Conservation (phyloP, 1,140 invertebrate species). For the Pemphigus obesinymphae region DNA sequence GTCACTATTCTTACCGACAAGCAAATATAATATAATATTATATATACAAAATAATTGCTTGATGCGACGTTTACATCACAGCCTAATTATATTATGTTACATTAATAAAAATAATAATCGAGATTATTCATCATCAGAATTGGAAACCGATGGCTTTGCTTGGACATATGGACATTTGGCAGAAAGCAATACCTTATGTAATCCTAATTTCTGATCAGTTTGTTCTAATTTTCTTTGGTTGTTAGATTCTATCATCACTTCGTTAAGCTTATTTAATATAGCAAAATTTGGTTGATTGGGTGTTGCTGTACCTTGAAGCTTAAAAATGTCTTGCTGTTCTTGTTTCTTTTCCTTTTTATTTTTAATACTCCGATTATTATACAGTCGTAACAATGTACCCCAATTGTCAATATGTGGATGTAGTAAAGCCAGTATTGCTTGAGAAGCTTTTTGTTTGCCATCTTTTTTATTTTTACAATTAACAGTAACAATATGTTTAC, state of each 20-base stretch:
- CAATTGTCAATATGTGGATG: constrained; percentile 93
- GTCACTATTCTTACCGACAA: too few species aligned
- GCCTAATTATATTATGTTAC: too few species aligned
- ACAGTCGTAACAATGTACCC: constrained; percentile 87
- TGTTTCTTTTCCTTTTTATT: constrained; percentile 90
- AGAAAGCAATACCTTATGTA: background rate
- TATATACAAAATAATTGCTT: too few species aligned
- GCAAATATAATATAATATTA: too few species aligned
- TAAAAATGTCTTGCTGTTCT: constrained; percentile 89
- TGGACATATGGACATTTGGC: constrained; percentile 9
- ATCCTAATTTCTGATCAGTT: background rate
- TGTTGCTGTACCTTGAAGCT: constrained; percentile 82
- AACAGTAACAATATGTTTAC: constrained; percentile 83
- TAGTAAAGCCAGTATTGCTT: constrained; percentile 83
- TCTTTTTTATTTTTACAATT: constrained; percentile 92
- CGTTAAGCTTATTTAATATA: constrained; percentile 81
- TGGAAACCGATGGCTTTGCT: constrained; percentile 3
- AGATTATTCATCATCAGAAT: background rate
- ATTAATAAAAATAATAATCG: background rate
- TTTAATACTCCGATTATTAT: constrained; percentile 88
- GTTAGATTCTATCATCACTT: constrained; percentile 73
- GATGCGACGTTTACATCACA: too few species aligned
- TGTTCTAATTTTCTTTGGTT: constrained; percentile 7
- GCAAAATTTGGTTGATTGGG: constrained; percentile 90
- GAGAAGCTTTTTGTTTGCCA: constrained; percentile 91